Evolutionary conservation across 2,888 invertebrate species (phyloP), one percentile per base, ranked within the genome.

Genomic region (Standfussiana lucernea): DNA sequence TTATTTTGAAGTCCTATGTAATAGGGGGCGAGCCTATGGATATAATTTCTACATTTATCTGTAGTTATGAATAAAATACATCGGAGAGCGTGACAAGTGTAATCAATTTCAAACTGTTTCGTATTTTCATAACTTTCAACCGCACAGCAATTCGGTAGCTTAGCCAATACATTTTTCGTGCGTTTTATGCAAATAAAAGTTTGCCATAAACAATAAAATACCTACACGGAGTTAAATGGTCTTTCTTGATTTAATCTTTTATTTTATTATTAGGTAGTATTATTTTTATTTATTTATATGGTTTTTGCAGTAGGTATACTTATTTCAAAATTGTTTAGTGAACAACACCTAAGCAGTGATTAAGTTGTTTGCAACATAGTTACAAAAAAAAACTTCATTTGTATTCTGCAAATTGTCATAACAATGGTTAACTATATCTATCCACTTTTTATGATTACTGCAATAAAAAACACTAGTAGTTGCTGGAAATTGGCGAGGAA

Each of bases 401-500:
- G 59, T 24, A 53, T 37, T 64, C 32, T 32, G 64, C 32, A 56
- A 75, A 67, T 50, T 82, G n/a, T 50, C 21, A 68, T 62, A 45
- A 50, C 40, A 50, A 56, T 80, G 24, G 73, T 56, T 50, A 50
- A 42, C 37, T 59, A 37, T 64, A n/a, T 37, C 35, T 64, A n/a
- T 37, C 35, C 24, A 65, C 28, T 84, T 70, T 74, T 79, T 84
- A 53, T 78, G 56, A 75, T 62, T 61, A 61, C 50, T 24, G 18
- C 69, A 42, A 61, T 69, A 75, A 78, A 82, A 82, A 69, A 82
- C 21, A 71, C 40, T n/a, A 15, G 47, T 28, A 59, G 72, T 76
- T 72, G 53, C 56, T 62, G 71, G 37, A 68, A 85, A 77, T 80
- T 77, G 70, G 28, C 68, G 35, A 67, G 77, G 80, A 80, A 85